phyloP scores from a whole-genome alignment of 2,888 invertebrate genomes.

The Cryptocephalus primarius region DNA sequence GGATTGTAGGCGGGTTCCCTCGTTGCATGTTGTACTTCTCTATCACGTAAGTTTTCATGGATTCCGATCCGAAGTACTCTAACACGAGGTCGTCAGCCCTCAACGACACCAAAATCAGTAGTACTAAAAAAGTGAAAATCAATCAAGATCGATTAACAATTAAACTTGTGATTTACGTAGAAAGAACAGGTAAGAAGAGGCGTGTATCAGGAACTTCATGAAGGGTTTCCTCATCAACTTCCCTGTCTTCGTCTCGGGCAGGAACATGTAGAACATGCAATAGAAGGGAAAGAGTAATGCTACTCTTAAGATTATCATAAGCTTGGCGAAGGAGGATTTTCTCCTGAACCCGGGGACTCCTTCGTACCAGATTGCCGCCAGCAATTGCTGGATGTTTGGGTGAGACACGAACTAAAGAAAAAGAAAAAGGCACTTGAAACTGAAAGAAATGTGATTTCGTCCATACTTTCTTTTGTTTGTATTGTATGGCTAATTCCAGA shows the following conservation, averaged over 20 bases:
- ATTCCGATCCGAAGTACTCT: conserved; percentile 59
- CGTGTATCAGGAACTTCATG: conserved; percentile 93
- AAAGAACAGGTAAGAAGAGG: conserved; percentile 88
- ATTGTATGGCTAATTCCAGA: conserved; percentile 82
- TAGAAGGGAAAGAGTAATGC: conserved; percentile 81
- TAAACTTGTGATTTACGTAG: conserved; percentile 57
- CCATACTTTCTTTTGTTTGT: conserved; percentile 85
- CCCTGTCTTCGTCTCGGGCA: conserved; percentile 71
- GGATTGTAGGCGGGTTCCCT: conserved; percentile 73
- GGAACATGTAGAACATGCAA: conserved; percentile 73
- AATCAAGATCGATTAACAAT: not conserved
- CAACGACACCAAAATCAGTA: conserved; percentile 86
- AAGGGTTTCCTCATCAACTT: conserved; percentile 86
- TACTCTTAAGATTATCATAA: conserved; percentile 51
- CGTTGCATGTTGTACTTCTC: conserved; percentile 61
- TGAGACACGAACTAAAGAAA: conserved; percentile 49
- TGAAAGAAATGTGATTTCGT: not conserved
- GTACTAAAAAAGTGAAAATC: conserved; percentile 46
- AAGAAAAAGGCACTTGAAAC: not conserved
- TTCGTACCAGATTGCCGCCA: conserved; percentile 90
- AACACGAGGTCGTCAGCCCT: conserved; percentile 70
- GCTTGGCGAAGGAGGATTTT: conserved; percentile 60
- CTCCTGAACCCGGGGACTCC: conserved; percentile 89
- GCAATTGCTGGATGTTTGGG: conserved; percentile 85
- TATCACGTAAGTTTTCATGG: conserved; percentile 48